Base-by-base conservation (phyloP, 2,113 vertebrate genomes). In the Strix uralensis region DNA sequence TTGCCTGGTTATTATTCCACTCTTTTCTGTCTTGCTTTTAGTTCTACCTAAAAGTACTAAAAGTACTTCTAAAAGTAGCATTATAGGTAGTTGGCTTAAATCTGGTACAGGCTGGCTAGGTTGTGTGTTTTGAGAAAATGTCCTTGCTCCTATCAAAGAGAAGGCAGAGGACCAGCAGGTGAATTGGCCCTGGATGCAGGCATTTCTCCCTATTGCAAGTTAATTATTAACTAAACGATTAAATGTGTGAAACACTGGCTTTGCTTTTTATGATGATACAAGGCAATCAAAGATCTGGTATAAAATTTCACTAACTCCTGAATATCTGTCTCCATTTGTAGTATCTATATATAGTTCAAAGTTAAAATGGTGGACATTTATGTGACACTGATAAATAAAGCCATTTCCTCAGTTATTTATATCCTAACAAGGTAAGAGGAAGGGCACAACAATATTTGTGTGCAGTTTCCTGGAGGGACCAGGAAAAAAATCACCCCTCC, bases 321-420 rank as follows among this genome's bases (percentile, higher is more conserved):
- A 62, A 44, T 74, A 75, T 10, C 25, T 16, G 5, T 70, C 21
- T 69, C 34, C 11, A 52, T 73, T 57, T 36, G 5, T 25, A 32
- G 18, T 27, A 58, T n/a, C 23, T 80, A 38, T 25, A 74, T 73
- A 18, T 71, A 63, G 75, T 66, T 93, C 63, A 66, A 73, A 73
- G 47, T 86, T 84, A 79, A 79, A 91, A 85, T 32, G 17, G 46
- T 51, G 15, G 49, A 79, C 25, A 29, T 77, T 58, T 78, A 49
- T 12, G 32, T 65, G 82, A 66, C 25, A 44, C 6, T 0, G 6
- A 92, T 42, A 73, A 95, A 92, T 52, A 82, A 93, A 90, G 79
- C 29, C 30, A 72, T 87, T 92, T 94, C 49, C 71, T 95, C 70
- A 66, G 65, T 91, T 92, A 82, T 92, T 92, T 74, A 55, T 59